These are phyloP conservation scores for Numenius arquata DNA, from an alignment of 2,113 vertebrate genomes.

Conservation along the genomic window DNA sequence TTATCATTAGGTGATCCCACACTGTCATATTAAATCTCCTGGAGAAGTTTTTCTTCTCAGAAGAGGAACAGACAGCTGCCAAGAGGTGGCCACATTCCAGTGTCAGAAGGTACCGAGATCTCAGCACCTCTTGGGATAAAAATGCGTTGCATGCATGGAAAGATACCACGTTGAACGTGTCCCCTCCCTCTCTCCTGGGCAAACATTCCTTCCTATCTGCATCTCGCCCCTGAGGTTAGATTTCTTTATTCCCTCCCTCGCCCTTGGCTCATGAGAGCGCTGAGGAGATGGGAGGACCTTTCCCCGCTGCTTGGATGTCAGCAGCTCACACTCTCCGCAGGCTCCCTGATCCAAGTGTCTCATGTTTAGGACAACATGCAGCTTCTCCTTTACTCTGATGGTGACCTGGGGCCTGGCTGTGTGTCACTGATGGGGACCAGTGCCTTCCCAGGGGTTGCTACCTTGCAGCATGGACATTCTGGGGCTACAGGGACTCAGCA, in stretches of 20 bases:
- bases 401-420: neutral
- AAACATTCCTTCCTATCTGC: neutral
- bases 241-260: neutral
- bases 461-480: neutral
- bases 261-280: neutral
- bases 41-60: neutral
- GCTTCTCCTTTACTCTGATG: neutral
- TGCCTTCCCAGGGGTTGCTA: neutral
- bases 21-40: neutral
- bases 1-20: neutral
- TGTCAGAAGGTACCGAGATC: neutral
- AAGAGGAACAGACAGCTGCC: neutral
- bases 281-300: neutral
- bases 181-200: neutral
- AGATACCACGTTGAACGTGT: rapidly evolving
- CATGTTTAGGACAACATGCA: neutral
- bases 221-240: neutral
- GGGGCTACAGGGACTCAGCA: neutral
- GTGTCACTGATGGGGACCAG: neutral
- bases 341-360: neutral
- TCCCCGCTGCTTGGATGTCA: neutral
- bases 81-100: neutral
- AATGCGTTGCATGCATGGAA: neutral
- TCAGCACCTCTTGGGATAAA: neutral
- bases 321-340: neutral